Conservation (phyloP, 2,888 invertebrate genomes). For the Sylvicola cinctus region DNA sequence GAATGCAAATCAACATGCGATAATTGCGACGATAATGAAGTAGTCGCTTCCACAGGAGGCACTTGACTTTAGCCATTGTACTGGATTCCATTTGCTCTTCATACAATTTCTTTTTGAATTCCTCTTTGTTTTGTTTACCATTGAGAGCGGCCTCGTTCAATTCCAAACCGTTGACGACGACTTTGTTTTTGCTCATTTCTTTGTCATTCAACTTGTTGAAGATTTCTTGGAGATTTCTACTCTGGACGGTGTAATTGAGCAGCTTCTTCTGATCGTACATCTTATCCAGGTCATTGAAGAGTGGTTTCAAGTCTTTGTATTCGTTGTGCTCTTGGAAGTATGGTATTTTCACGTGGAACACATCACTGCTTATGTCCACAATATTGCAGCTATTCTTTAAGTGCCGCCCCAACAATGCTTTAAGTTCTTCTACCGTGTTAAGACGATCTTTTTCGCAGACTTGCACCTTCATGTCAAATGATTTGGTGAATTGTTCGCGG, state of each 20-base stretch:
- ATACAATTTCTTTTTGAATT: not conserved
- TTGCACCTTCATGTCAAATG: constrained; percentile 14
- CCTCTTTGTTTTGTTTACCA: constrained; percentile 6
- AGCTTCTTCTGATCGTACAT: constrained; percentile 25
- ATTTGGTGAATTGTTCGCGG: constrained; percentile 18
- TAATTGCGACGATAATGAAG: constrained; percentile 38
- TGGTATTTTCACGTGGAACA: constrained; percentile 1
- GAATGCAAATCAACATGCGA: constrained; percentile 32
- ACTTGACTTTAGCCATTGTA: constrained; percentile 15
- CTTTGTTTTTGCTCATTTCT: constrained; percentile 8
- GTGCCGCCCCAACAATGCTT: constrained; percentile 1
- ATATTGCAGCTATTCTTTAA: constrained; percentile 1
- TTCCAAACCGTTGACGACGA: constrained; percentile 8
- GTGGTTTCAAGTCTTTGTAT: constrained; percentile 18
- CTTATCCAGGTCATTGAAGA: constrained; percentile 29
- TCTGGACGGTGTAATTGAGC: constrained; percentile 31
- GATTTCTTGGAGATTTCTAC: constrained; percentile 41
- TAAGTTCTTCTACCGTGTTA: constrained; percentile 3
- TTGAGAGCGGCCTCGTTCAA: constrained; percentile 7
- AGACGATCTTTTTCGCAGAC: constrained; percentile 2
- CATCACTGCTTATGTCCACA: not conserved
- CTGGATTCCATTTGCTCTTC: constrained; percentile 4
- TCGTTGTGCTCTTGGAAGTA: constrained; percentile 1
- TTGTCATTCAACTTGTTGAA: constrained; percentile 22
- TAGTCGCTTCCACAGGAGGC: constrained; percentile 33